A percentile compares a stretch with the other conserved stretches of the same genome.
Conservation (phyloP, 2,797 vertebrate species). For the Phaenicophaeus curvirostris region DNA sequence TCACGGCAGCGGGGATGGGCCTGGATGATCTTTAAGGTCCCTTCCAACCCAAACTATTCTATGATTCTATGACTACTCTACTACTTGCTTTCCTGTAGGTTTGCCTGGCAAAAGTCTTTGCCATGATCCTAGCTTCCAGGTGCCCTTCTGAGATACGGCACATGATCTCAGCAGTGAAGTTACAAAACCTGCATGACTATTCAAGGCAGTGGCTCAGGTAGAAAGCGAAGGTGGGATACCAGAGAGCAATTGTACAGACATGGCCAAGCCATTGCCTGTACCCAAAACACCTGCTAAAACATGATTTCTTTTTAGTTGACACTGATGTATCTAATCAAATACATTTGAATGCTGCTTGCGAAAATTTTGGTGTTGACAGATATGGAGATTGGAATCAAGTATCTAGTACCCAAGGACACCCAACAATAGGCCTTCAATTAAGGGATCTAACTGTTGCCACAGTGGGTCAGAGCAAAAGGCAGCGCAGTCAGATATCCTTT, state of each 20-base stretch:
- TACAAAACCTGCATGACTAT: background rate
- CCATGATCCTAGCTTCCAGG: background rate
- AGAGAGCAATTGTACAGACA: background rate
- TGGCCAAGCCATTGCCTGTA: fast-evolving
- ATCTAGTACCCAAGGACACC: background rate
- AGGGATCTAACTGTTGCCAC: background rate
- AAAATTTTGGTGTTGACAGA: background rate
- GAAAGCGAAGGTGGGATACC: background rate
- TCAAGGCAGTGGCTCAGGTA: background rate
- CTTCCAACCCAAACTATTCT: too few species aligned
- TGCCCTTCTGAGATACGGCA: fast-evolving
- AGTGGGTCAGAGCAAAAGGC: background rate
- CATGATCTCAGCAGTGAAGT: background rate
- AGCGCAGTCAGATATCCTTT: background rate
- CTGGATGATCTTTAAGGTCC: too few species aligned
- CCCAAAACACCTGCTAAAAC: background rate
- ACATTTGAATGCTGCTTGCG: background rate
- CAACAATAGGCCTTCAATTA: background rate
- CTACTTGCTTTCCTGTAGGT: background rate
- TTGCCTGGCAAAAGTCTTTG: background rate
- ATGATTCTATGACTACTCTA: too few species aligned
- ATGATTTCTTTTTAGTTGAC: background rate
- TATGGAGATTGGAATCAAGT: background rate
- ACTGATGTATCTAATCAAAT: background rate
- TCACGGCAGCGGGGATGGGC: too few species aligned